phyloP scores from a whole-genome alignment of 2,888 invertebrate genomes.

The Allygus modestus region DNA sequence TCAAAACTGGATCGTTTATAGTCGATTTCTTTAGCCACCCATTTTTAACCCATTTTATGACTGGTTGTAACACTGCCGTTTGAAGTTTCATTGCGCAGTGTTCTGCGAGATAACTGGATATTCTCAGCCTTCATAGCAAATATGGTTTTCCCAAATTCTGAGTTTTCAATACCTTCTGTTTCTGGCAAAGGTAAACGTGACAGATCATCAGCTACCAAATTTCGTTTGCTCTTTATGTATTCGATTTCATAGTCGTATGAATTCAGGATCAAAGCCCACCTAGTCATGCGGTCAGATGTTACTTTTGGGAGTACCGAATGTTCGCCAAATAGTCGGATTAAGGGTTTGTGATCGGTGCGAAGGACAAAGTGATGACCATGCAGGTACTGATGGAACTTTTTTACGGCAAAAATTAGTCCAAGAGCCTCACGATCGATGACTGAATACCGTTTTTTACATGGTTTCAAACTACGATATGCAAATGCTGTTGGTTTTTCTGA shows the following conservation, averaged over 20 bases:
- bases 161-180: neutral
- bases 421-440: slow-evolving; percentile 37
- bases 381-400: slow-evolving; percentile 29
- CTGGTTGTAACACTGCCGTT: neutral
- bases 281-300: neutral
- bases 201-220: neutral
- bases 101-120: neutral
- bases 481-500: slow-evolving; percentile 38
- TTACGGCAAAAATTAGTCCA: slow-evolving; percentile 10
- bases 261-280: neutral
- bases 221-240: neutral
- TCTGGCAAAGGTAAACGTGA: neutral
- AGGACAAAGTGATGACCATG: slow-evolving; percentile 2
- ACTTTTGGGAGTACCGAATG: slow-evolving; percentile 7
- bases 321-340: neutral
- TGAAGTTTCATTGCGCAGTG: neutral
- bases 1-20: neutral
- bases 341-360: slow-evolving; percentile 17
- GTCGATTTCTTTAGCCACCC: neutral
- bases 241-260: neutral
- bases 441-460: slow-evolving; percentile 29
- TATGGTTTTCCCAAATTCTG: neutral
- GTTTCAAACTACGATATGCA: slow-evolving; percentile 17
- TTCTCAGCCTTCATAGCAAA: neutral
- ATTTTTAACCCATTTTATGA: neutral